phyloP scores from a whole-genome alignment of 2,113 vertebrate genomes.

The Corydoras sp. region DNA sequence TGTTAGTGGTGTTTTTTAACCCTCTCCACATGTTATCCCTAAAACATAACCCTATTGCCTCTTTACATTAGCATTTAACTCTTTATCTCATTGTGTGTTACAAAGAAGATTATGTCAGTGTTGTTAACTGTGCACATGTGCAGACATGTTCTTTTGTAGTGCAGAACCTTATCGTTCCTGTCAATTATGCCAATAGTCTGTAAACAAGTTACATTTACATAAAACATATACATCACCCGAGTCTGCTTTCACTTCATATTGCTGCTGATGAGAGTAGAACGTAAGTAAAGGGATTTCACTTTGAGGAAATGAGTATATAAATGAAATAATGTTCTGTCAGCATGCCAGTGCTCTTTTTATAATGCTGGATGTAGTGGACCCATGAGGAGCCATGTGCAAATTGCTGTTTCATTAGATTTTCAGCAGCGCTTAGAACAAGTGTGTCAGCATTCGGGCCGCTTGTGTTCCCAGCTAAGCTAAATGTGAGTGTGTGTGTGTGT shows the following conservation, averaged over 20 bases:
- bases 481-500: conserved; percentile 15
- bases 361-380: conserved; percentile 33
- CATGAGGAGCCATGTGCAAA: conserved; percentile 40
- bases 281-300: conserved; percentile 16
- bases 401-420: conserved; percentile 48
- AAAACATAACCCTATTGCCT: no score
- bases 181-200: no score
- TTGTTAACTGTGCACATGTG: no score
- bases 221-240: neutral
- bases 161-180: no score
- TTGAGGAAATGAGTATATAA: conserved; percentile 20
- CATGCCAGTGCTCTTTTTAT: conserved; percentile 36
- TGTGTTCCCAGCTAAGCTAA: conserved; percentile 33
- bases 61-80: no score
- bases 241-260: conserved; percentile 12
- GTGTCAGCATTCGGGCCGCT: conserved; percentile 41
- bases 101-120: no score
- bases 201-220: no score
- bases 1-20: no score
- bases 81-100: no score
- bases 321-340: conserved; percentile 10
- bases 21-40: no score
- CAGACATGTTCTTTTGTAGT: no score
- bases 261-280: conserved; percentile 19
- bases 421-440: conserved; percentile 39